Evolutionary conservation across 2,797 vertebrate genomes (phyloP).

Genomic region (Prionace glauca): DNA sequence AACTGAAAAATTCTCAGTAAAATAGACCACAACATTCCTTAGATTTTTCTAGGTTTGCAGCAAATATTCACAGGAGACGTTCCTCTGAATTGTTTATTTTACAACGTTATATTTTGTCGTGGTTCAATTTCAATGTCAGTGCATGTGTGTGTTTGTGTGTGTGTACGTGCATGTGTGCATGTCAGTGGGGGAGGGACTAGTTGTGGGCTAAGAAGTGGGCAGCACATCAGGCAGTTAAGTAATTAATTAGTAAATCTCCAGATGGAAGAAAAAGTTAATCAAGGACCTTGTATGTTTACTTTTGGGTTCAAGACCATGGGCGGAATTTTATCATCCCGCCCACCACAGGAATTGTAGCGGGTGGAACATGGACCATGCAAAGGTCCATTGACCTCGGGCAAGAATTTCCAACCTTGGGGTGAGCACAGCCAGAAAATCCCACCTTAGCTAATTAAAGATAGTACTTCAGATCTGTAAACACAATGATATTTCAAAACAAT

Average conservation of each 20-base stretch:
- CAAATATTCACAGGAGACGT: not conserved
- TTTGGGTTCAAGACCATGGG: not conserved
- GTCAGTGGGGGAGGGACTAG: not conserved
- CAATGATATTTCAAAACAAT: not conserved
- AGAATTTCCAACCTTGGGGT: too few species aligned
- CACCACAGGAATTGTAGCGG: too few species aligned
- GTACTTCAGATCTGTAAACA: not conserved
- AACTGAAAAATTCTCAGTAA: not conserved
- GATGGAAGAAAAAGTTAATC: not conserved
- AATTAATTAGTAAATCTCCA: not conserved
- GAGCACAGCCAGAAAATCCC: too few species aligned
- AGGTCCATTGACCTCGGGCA: too few species aligned
- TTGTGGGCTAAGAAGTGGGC: not conserved
- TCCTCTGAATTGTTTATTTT: not conserved
- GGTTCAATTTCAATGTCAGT: not conserved
- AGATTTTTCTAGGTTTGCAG: not conserved
- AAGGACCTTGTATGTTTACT: not conserved
- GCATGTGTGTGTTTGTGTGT: not conserved
- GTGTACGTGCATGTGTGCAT: not conserved
- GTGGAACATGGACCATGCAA: too few species aligned
- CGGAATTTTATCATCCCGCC: too few species aligned
- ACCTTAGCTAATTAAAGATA: too few species aligned
- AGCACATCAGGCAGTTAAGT: not conserved
- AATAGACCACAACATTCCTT: slow-evolving; percentile 16
- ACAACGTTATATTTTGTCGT: not conserved